phyloP scores from a whole-genome alignment of 2,797 vertebrate species.

The Nannoperca obscura region DNA sequence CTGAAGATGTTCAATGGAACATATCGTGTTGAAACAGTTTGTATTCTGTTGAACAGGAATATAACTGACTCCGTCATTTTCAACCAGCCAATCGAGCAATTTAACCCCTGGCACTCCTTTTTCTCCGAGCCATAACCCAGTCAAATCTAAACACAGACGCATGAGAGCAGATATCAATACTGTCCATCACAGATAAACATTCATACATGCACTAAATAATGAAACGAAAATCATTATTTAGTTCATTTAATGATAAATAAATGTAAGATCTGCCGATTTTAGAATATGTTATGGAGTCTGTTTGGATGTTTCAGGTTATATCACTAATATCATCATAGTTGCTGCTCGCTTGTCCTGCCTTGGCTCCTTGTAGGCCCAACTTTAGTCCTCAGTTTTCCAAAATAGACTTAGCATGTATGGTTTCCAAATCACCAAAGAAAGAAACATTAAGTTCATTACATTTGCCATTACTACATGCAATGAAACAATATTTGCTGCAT shows the following conservation, averaged over 20 bases:
- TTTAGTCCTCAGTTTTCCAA: not conserved
- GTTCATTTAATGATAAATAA: too few species aligned
- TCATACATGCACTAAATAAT: not conserved
- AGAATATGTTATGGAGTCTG: not conserved
- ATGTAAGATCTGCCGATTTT: too few species aligned
- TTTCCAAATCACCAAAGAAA: not conserved
- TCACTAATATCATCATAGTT: not conserved
- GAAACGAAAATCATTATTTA: too few species aligned
- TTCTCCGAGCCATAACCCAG: not conserved
- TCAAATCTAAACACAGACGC: not conserved
- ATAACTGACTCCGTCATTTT: not conserved
- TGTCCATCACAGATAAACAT: not conserved
- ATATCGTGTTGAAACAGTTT: not conserved
- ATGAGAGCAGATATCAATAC: not conserved
- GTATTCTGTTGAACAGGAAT: constrained; percentile 3
- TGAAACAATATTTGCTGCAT: not conserved
- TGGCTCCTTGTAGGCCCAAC: not conserved
- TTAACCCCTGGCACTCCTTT: not conserved
- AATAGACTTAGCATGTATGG: not conserved
- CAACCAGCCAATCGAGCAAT: not conserved
- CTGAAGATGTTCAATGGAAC: not conserved
- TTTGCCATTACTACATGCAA: not conserved
- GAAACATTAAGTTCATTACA: too few species aligned
- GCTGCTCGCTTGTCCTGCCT: not conserved
- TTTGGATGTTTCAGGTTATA: not conserved